Conservation (phyloP, 2,797 vertebrate species). For the Macropus fuliginosus region DNA sequence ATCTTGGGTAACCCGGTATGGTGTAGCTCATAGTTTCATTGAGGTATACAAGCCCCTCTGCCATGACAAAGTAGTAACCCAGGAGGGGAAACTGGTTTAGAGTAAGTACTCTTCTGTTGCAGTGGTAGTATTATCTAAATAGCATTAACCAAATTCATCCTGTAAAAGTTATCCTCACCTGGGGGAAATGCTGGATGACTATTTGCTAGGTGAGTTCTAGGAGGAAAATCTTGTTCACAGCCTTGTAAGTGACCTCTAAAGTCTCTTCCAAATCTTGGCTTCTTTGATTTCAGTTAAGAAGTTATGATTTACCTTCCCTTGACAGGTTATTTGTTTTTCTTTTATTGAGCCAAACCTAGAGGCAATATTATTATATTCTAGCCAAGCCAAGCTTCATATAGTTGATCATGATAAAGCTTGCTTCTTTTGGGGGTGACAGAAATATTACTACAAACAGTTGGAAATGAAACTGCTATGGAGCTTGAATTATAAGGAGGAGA, state of each 20-base stretch:
- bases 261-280: constrained; percentile 16
- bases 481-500: constrained; percentile 62
- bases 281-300: constrained; percentile 52
- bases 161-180: neutral
- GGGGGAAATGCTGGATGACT: neutral
- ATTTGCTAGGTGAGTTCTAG: neutral
- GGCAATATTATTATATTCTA: constrained; percentile 19
- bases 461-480: constrained; percentile 66
- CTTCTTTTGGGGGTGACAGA: constrained; percentile 63
- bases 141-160: neutral
- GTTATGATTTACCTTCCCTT: constrained; percentile 54
- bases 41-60: neutral
- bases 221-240: neutral
- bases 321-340: constrained; percentile 26
- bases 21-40: neutral
- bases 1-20: neutral
- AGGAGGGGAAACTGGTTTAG: neutral
- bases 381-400: constrained; percentile 41
- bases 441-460: constrained; percentile 64
- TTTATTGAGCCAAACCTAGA: constrained; percentile 60
- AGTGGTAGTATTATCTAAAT: neutral
- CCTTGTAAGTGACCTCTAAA: neutral
- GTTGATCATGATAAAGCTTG: constrained; percentile 56
- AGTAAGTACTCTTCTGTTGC: neutral
- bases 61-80: neutral